These are phyloP conservation scores for Gryon sp. DNA, from an alignment of 1,140 invertebrate species.

Conservation along the genomic window DNA sequence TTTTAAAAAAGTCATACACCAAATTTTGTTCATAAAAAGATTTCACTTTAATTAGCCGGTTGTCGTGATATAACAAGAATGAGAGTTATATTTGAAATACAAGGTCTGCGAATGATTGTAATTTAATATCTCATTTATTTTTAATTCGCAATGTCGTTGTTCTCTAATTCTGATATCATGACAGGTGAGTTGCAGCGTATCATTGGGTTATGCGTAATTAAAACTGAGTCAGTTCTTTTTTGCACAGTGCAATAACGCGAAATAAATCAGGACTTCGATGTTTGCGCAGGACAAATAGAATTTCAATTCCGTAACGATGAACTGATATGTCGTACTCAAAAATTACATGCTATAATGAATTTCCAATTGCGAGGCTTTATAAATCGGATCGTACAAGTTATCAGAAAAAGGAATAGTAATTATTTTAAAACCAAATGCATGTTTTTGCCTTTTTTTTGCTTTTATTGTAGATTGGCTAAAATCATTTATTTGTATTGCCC, in stretches of 20 bases:
- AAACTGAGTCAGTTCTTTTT: constrained; percentile 33
- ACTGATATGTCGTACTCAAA: constrained; percentile 2
- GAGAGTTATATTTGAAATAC: too few relatives aligned
- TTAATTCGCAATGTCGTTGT: background rate
- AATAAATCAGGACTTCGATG: constrained; percentile 9
- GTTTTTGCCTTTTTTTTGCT: too few relatives aligned
- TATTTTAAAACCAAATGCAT: background rate
- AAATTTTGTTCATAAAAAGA: too few relatives aligned
- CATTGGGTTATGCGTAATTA: constrained; percentile 31
- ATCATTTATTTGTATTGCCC: too few relatives aligned
- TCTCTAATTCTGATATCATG: constrained; percentile 13
- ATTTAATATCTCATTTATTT: too few relatives aligned
- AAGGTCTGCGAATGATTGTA: too few relatives aligned
- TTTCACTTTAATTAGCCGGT: too few relatives aligned
- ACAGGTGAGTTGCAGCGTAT: constrained; percentile 23
- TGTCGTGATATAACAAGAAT: too few relatives aligned
- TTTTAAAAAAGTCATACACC: too few relatives aligned
- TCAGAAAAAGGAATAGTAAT: constrained; percentile 11
- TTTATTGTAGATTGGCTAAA: too few relatives aligned
- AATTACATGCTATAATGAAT: constrained; percentile 34
- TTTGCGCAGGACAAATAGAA: constrained; percentile 39
- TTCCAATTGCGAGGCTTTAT: constrained; percentile 24
- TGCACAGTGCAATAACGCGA: background rate
- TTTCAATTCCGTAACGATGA: constrained; percentile 33
- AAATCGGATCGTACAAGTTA: constrained; percentile 5